Percentiles rank a stretch among this genome's conserved stretches.
Conservation (phyloP, 2,113 vertebrate genomes). For the Ahaetulla prasina region DNA sequence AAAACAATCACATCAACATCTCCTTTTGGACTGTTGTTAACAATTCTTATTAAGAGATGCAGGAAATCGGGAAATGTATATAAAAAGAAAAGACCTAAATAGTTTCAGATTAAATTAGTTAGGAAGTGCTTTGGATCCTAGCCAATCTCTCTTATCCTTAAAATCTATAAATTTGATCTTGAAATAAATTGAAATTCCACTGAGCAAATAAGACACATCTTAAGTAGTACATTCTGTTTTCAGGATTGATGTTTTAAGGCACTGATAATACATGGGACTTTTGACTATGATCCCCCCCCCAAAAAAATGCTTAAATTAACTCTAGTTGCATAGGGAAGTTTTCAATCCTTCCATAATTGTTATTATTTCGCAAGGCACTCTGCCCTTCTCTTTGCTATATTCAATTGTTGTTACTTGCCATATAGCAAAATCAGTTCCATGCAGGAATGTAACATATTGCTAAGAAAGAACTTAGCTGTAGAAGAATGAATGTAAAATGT, state of each 20-base stretch:
- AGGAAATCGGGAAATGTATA: background rate
- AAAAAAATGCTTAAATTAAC: slow-evolving; percentile 41
- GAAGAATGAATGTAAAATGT: slow-evolving; percentile 29
- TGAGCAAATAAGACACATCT: slow-evolving; percentile 24
- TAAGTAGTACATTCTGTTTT: slow-evolving; percentile 31
- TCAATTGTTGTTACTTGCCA: slow-evolving; percentile 12
- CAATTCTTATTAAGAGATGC: background rate
- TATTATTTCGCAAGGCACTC: slow-evolving; percentile 30
- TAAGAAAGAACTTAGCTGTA: slow-evolving; percentile 10
- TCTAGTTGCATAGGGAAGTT: slow-evolving; percentile 33
- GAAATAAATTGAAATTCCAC: background rate
- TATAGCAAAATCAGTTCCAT: slow-evolving; percentile 17
- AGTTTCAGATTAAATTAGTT: background rate
- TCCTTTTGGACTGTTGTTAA: background rate
- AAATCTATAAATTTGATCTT: slow-evolving; percentile 9
- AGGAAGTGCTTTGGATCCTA: background rate
- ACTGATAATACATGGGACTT: slow-evolving; percentile 37
- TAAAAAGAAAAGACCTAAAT: background rate
- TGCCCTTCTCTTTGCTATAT: background rate
- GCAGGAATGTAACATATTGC: slow-evolving; percentile 19
- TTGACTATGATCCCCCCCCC: slow-evolving; percentile 29
- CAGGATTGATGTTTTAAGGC: slow-evolving; percentile 39
- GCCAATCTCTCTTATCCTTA: background rate
- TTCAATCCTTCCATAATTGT: slow-evolving; percentile 46
- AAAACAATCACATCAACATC: background rate